Base-by-base conservation (phyloP, 2,113 vertebrate genomes). In the Merops nubicus region DNA sequence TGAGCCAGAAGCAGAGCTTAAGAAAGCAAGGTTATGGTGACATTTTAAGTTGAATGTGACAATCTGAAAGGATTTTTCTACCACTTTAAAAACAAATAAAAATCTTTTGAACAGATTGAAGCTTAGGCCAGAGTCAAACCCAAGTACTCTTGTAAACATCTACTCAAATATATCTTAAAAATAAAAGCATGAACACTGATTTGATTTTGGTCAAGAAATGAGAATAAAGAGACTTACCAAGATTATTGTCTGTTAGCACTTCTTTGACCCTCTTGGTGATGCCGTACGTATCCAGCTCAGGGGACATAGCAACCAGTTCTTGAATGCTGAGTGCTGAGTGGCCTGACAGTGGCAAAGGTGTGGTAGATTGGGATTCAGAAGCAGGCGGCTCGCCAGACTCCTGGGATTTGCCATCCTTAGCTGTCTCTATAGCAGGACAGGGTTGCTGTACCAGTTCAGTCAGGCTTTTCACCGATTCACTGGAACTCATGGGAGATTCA, bases 261-360 rank as follows among this genome's bases (percentile, higher is more conserved):
- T 99, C 99, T 95, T 99, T 99, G 88, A 99, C 99, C 97, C 99
- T 99, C 98, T 99, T 99, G 26, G 99, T 99, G 91, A 99, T 99
- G 96, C 98, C 98, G 3, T 99, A 99, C 6, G 99, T 99, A 94
- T 99, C 99, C 59, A 99, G 98, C 97, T 99, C 99, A 9, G 99
- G 98, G 69, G 99, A 99, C 98, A 99, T 99, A 42, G 99, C 99
- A 7, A 99, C 99, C 94, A 99, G 97, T 65, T 99, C 99, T 77
- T 99, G 99, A 89, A 99, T 99, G 98, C 99, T 99, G 96, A 99
- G 98, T 21, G 99, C 98, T 0, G 99, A 99, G 93, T 98, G 99
- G 84, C 99, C 99, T 0, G 99, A 98, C 75, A 99, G 94, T 7
- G 99, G 98, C 96, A 99, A 88, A 1, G 99, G 98, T 13, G 99